These are phyloP conservation scores for Tineola bisselliella DNA, from an alignment of 2,888 invertebrate species.

Conservation along the genomic window DNA sequence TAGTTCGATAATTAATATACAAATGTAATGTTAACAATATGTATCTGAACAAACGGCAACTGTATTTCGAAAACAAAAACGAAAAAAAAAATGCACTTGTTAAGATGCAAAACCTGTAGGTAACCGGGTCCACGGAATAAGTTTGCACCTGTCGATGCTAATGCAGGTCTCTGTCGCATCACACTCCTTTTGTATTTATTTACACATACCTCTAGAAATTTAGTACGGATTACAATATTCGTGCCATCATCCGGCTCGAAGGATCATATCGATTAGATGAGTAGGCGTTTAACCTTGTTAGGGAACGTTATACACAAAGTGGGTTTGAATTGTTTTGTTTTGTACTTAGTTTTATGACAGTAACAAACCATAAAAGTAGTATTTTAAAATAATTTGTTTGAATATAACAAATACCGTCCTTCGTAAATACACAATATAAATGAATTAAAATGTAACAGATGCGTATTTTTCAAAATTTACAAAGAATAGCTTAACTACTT, in stretches of 20 bases:
- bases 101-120: conserved; percentile 5
- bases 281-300: conserved; percentile 8
- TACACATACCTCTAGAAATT: neutral
- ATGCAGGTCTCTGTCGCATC: neutral
- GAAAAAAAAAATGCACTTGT: neutral
- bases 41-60: neutral
- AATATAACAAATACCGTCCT: too few species aligned
- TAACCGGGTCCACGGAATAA: neutral
- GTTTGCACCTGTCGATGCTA: neutral
- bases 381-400: too few species aligned
- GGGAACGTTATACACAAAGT: neutral
- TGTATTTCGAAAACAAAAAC: neutral
- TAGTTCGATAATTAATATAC: neutral
- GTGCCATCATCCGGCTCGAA: neutral
- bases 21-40: neutral
- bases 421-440: too few species aligned
- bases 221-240: neutral
- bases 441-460: too few species aligned
- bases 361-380: neutral
- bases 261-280: neutral
- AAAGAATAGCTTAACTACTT: neutral
- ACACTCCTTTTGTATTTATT: neutral
- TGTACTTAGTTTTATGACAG: neutral
- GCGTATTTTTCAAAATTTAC: too few species aligned
- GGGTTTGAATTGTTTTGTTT: neutral